phyloP scores from a whole-genome alignment of 2,888 invertebrate genomes.

The Dolomedes plantarius region DNA sequence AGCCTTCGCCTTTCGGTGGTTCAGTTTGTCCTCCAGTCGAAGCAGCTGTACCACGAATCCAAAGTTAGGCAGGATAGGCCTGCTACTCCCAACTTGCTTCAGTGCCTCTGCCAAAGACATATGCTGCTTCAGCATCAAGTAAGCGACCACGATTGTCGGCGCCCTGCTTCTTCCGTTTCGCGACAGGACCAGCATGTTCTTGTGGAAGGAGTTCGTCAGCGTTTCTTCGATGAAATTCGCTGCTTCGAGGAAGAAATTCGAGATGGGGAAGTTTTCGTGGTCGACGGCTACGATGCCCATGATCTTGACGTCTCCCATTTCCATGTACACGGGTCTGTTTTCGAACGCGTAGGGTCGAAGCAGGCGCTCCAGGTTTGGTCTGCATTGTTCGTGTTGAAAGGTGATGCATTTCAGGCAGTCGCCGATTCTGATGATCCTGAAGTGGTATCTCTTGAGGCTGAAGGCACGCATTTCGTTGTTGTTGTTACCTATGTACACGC shows the following conservation, averaged over 20 bases:
- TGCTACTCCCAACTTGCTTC: neutral
- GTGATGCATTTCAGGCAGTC: neutral
- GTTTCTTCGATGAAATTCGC: neutral
- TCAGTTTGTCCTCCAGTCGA: neutral
- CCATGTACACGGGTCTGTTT: neutral
- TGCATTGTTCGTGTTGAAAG: neutral
- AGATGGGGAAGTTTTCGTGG: neutral
- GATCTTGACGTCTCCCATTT: neutral
- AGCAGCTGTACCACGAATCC: slow-evolving; percentile 2
- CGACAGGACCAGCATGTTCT: neutral
- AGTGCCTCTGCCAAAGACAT: neutral
- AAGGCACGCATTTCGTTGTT: neutral
- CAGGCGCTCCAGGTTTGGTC: neutral
- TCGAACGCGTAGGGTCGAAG: neutral
- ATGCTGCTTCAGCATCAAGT: neutral
- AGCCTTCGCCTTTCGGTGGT: too few relatives aligned
- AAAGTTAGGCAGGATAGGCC: neutral
- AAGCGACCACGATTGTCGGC: neutral
- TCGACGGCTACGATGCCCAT: neutral
- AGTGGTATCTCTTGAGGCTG: neutral
- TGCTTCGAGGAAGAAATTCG: neutral
- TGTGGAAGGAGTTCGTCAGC: neutral
- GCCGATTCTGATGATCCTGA: neutral
- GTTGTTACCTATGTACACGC: neutral
- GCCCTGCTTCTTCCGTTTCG: neutral